Evolutionary conservation across 2,797 vertebrate genomes (phyloP).

Genomic region (Cossypha niveicapilla): DNA sequence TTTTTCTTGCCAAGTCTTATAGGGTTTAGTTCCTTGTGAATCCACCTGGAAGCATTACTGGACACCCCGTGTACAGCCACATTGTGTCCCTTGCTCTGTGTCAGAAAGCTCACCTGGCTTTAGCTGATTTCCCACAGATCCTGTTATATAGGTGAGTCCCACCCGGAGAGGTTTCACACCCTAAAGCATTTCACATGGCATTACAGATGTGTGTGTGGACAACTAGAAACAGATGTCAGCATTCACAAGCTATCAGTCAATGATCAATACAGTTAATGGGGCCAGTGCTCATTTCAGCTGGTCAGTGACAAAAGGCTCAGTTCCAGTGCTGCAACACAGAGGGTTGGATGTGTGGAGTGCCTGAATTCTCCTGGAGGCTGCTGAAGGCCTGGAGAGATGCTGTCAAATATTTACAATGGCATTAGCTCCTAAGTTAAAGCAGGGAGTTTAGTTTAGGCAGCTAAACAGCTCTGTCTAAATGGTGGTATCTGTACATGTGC

Average conservation of each 20-base stretch:
- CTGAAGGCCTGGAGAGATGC: background rate
- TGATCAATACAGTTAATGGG: background rate
- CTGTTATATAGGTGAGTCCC: background rate
- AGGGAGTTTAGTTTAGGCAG: background rate
- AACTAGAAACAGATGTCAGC: background rate
- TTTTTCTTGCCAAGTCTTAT: background rate
- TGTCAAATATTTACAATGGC: background rate
- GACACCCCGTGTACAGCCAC: background rate
- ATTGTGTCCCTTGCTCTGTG: background rate
- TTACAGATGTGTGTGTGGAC: background rate
- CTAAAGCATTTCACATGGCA: background rate
- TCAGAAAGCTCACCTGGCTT: background rate
- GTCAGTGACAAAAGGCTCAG: background rate
- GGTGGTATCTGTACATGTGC: rapidly evolving
- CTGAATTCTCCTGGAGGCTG: background rate
- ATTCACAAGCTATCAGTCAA: background rate
- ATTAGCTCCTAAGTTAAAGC: background rate
- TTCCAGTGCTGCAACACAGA: background rate
- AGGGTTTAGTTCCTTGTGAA: background rate
- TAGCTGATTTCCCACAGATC: background rate
- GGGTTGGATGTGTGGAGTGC: rapidly evolving
- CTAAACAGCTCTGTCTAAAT: background rate
- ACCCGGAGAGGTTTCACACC: background rate
- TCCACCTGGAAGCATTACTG: background rate
- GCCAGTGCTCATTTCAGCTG: background rate